Evolutionary conservation across 1,140 invertebrate species (phyloP), one percentile per base, ranked within the genome.

Genomic region (Drosophila mayri): DNA sequence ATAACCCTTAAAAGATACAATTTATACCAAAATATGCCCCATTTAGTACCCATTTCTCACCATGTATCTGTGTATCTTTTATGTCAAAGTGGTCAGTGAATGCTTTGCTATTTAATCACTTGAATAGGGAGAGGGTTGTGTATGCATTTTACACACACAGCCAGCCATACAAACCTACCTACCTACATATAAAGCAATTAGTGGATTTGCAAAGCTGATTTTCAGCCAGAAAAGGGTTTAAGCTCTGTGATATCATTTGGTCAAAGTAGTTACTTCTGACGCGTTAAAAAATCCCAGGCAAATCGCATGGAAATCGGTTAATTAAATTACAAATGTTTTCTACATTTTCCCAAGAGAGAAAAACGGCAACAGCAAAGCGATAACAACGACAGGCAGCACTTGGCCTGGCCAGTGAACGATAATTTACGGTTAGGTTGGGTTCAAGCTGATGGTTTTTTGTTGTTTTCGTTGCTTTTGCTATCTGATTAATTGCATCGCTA

Each of bases 391-490:
- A 50, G 75, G 76, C 54, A 46, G 37, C 20, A 59, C 52, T 74
- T 72, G 52, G 35, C 52, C 20, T 58, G 63, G 52, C 41, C 28
- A 50, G 50, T 22, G 46, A 58, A 30, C 55, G 63, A 76, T 76
- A 76, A 54, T 67, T 76, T 67, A 58, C 74, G 52, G 74, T 76
- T 76, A 67, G 74, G 73, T 59, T 68, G 67, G 62, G 68, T 58
- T 71, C 49, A 67, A 20, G 46, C 65, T 22, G 61, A 37, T 54
- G 32, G 32, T 25, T 55, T 65, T 57, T 57, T 54, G 11, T 35
- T 65, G 16, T 54, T 55, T 20, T 37, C 14, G 14, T 76, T 43
- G 46, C 37, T 43, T 76, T 38, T 38, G 74, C 47, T 66, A 76
- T 76, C 74, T 76, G 55, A 68, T 62, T 52, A 41, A 74, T 74